Evolutionary conservation across 2,888 invertebrate species (phyloP).

Genomic region (Itoplectis maculator): DNA sequence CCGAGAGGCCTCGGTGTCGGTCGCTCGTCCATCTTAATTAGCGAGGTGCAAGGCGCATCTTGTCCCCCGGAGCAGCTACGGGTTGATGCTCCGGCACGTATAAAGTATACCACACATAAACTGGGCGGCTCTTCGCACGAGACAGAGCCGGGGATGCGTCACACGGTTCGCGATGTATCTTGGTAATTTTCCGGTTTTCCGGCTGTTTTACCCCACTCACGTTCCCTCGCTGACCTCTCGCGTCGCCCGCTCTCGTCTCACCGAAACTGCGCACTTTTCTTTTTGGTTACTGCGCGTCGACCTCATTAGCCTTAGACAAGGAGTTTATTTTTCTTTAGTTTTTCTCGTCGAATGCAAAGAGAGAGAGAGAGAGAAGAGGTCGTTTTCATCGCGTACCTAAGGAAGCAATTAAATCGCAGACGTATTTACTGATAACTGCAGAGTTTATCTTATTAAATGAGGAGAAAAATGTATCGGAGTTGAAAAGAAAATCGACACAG

Average conservation of each 20-base stretch:
- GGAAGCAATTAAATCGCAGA: neutral
- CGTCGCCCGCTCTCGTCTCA: neutral
- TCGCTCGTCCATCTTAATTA: constrained; percentile 77
- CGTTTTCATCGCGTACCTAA: neutral
- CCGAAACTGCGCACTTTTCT: neutral
- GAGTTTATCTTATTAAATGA: too few species aligned
- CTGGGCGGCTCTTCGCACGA: constrained; percentile 4
- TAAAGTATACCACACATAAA: constrained; percentile 26
- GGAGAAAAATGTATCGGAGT: too few species aligned
- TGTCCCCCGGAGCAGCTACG: constrained; percentile 26
- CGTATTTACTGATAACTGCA: too few species aligned
- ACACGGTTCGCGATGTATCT: constrained; percentile 21
- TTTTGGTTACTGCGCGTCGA: neutral
- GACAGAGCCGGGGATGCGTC: neutral
- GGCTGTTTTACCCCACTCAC: neutral
- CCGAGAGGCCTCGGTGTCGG: constrained; percentile 52
- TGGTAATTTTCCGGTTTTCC: constrained; percentile 26
- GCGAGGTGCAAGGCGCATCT: constrained; percentile 64
- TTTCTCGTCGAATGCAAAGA: neutral
- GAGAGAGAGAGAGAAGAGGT: neutral
- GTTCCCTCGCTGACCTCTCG: neutral
- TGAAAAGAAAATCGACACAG: too few species aligned
- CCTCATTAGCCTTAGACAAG: neutral
- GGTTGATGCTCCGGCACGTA: constrained; percentile 31
- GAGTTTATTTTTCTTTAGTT: neutral